A percentile compares a stretch with the other conserved stretches of the same genome.
Evolutionary conservation across 1,140 invertebrate genomes (phyloP).

Genomic region (Apis dorsata): DNA sequence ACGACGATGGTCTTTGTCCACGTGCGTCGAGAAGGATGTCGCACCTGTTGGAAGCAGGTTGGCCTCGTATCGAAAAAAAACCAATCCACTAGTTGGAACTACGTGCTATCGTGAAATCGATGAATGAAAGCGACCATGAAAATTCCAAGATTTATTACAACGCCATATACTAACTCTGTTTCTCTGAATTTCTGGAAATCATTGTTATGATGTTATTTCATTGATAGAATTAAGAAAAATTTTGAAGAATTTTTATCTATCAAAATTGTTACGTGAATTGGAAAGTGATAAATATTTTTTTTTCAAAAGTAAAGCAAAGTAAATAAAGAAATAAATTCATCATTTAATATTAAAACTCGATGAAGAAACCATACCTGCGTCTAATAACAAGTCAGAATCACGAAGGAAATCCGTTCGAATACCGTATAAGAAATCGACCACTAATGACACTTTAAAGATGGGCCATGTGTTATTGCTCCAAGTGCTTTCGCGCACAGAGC

Average conservation of each 20-base stretch:
- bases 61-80: conserved; percentile 43
- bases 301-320: no score
- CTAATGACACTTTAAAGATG: conserved; percentile 47
- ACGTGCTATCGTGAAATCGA: conserved; percentile 49
- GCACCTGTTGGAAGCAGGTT: conserved; percentile 62
- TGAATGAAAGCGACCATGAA: conserved; percentile 54
- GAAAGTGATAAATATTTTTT: no score
- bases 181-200: not conserved
- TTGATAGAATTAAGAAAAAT: no score
- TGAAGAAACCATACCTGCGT: no score
- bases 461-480: conserved; percentile 23
- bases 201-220: no score
- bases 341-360: no score
- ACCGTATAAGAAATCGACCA: conserved; percentile 27
- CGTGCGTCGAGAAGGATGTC: conserved; percentile 38
- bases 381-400: not conserved
- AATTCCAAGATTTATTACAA: not conserved
- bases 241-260: no score
- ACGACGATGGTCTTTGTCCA: conserved; percentile 40
- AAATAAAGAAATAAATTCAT: no score
- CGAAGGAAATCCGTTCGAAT: not conserved
- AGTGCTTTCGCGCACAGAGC: conserved; percentile 7
- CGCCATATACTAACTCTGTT: not conserved
- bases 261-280: no score
- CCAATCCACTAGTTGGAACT: conserved; percentile 37